Evolutionary conservation across 2,797 vertebrate genomes (phyloP).

Genomic region (Characodon lateralis): DNA sequence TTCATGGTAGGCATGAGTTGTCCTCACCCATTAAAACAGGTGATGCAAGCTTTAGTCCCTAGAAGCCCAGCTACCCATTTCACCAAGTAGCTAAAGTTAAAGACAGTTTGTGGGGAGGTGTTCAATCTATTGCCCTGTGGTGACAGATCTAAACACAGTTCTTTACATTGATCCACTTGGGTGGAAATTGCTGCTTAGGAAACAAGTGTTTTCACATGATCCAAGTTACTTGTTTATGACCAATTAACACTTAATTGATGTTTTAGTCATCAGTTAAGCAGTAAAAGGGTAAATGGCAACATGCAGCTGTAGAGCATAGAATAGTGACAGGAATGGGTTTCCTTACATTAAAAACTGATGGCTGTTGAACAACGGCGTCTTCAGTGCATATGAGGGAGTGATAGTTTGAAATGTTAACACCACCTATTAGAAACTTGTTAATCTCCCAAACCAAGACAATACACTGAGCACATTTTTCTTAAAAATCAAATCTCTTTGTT

Average conservation of each 20-base stretch:
- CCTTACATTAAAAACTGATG: neutral
- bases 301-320: neutral
- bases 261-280: neutral
- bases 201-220: neutral
- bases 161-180: neutral
- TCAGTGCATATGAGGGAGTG: neutral
- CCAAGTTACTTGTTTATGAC: neutral
- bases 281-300: neutral
- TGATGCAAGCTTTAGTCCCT: neutral
- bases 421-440: neutral
- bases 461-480: constrained; percentile 3
- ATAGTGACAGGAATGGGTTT: neutral
- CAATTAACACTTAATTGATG: neutral
- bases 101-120: neutral
- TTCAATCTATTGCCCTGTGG: neutral
- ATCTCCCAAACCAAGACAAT: constrained; percentile 7
- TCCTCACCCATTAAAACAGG: neutral
- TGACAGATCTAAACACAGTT: neutral
- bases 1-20: too few species aligned
- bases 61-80: too few species aligned
- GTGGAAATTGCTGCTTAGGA: neutral
- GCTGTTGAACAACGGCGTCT: neutral
- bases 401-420: neutral
- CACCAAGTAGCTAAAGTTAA: neutral
- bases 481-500: neutral